A percentile compares a stretch with the other conserved stretches of the same genome.
Evolutionary conservation across 2,113 vertebrate genomes (phyloP).

Genomic region (Romanogobio albipinnatus): DNA sequence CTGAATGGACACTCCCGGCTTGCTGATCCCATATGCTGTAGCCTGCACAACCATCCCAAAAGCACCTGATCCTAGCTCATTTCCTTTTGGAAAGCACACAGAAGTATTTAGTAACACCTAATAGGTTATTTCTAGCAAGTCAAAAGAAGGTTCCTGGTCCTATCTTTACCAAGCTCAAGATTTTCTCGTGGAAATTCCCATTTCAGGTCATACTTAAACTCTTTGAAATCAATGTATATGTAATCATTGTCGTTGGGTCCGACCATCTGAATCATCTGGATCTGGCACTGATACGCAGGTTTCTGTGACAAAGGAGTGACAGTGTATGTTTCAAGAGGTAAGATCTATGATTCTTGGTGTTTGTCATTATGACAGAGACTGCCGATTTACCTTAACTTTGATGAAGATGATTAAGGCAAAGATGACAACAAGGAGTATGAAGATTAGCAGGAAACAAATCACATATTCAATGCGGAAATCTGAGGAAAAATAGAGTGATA

Average conservation of each 20-base stretch:
- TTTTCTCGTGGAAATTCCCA: slow-evolving; percentile 98
- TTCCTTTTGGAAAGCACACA: slow-evolving; percentile 72
- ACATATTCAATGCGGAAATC: slow-evolving; percentile 37
- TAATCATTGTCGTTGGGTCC: slow-evolving; percentile 91
- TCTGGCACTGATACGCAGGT: slow-evolving; percentile 86
- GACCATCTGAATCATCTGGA: slow-evolving; percentile 88
- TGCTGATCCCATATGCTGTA: slow-evolving; percentile 89
- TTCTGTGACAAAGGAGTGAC: slow-evolving; percentile 73
- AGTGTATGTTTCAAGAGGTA: background rate
- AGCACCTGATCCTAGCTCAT: slow-evolving; percentile 90
- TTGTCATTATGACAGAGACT: background rate
- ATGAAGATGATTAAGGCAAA: slow-evolving; percentile 58
- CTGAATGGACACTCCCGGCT: slow-evolving; percentile 83
- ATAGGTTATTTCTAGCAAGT: slow-evolving; percentile 37
- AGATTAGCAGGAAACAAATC: slow-evolving; percentile 14
- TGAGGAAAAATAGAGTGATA: background rate
- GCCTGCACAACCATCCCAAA: slow-evolving; percentile 95
- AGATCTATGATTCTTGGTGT: background rate
- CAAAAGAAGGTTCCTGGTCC: background rate
- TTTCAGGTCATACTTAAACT: slow-evolving; percentile 86
- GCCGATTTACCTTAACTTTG: slow-evolving; percentile 71
- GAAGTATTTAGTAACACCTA: background rate
- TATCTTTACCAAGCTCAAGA: slow-evolving; percentile 87
- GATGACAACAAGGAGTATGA: slow-evolving; percentile 56
- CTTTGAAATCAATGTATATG: slow-evolving; percentile 90